These are phyloP conservation scores for Andrena marginata DNA, from an alignment of 2,888 invertebrate genomes.

Conservation along the genomic window DNA sequence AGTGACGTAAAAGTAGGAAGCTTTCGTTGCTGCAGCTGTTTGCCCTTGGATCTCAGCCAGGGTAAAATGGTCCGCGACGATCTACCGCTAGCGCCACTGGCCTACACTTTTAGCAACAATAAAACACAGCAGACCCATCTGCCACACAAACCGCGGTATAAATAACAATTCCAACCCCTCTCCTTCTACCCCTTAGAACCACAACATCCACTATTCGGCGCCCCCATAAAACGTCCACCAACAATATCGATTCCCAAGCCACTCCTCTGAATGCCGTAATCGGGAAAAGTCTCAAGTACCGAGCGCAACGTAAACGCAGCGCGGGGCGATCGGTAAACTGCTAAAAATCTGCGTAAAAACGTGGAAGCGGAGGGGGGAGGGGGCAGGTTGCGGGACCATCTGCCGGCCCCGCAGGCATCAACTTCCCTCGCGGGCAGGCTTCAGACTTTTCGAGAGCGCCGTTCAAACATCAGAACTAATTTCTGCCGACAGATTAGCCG, in stretches of 20 bases:
- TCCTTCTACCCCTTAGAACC: not conserved
- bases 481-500: slow-evolving; percentile 52
- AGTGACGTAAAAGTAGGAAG: slow-evolving; percentile 49
- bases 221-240: not conserved
- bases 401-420: not conserved
- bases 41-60: slow-evolving; percentile 55
- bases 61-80: slow-evolving; percentile 17
- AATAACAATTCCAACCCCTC: not conserved
- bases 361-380: not conserved
- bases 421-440: not conserved
- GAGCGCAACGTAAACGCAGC: not conserved
- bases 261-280: not conserved
- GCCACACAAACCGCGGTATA: too few species aligned
- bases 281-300: slow-evolving; percentile 10
- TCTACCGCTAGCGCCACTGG: not conserved
- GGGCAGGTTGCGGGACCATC: slow-evolving; percentile 40
- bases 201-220: not conserved
- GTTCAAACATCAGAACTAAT: slow-evolving; percentile 51
- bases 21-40: slow-evolving; percentile 26
- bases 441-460: slow-evolving; percentile 15
- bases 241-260: not conserved
- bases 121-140: too few species aligned
- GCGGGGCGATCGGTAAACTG: not conserved
- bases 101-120: too few species aligned
- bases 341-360: slow-evolving; percentile 10